Percentiles rank a stretch among this genome's conserved stretches.
phyloP scores from a whole-genome alignment of 2,797 vertebrate genomes.

The Cynopterus sphinx region DNA sequence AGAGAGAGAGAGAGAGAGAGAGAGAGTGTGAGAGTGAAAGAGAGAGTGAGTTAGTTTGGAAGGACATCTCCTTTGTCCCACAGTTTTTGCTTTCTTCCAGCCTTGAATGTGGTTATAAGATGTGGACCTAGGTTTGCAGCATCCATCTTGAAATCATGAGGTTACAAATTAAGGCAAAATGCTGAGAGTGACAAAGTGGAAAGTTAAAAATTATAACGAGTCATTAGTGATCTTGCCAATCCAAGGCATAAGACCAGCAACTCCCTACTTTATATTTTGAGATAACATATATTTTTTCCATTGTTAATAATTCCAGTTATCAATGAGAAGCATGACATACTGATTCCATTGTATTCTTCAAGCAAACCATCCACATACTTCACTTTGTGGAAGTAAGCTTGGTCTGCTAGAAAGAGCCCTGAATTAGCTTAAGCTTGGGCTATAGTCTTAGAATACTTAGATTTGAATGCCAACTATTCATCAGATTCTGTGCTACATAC shows the following conservation, averaged over 20 bases:
- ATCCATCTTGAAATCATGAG: neutral
- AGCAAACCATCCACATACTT: neutral
- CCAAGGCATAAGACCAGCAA: neutral
- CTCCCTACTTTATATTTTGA: neutral
- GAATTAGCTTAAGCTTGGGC: neutral
- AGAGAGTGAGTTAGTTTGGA: neutral
- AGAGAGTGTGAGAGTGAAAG: neutral
- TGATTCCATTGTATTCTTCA: constrained; percentile 3
- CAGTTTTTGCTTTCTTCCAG: neutral
- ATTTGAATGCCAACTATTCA: neutral
- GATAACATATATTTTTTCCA: neutral
- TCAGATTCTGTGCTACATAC: neutral
- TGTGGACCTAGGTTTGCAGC: neutral
- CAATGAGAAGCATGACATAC: neutral
- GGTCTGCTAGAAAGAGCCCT: neutral
- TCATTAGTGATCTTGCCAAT: neutral
- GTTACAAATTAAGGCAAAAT: constrained; percentile 40
- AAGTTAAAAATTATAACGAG: neutral
- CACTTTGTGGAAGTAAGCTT: neutral
- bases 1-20: neutral
- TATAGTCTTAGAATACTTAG: neutral
- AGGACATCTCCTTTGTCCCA: neutral
- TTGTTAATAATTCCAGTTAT: constrained; percentile 20
- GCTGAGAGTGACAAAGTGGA: neutral
- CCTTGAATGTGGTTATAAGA: neutral